Evolutionary conservation across 2,888 invertebrate genomes (phyloP).

Genomic region (Myopa testacea): DNA sequence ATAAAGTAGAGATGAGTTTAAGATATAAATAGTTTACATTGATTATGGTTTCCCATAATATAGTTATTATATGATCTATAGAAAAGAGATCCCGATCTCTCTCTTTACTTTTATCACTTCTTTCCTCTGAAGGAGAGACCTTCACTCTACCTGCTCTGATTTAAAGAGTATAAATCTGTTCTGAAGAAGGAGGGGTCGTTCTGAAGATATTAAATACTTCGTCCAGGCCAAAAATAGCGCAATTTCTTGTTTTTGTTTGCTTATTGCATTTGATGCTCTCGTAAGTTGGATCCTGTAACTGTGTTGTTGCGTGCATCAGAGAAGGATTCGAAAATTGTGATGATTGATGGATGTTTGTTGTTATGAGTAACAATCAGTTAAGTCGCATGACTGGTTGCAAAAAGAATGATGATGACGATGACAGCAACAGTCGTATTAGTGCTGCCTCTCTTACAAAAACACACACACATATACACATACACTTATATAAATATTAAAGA

Average conservation of each 20-base stretch:
- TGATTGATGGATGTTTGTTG: not conserved
- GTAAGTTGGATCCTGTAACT: not conserved
- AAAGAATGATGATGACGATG: not conserved
- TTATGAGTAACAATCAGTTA: not conserved
- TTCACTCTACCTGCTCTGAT: too few species aligned
- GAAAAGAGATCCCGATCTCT: too few species aligned
- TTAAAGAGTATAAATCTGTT: too few species aligned
- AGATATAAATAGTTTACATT: too few species aligned
- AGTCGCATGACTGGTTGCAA: not conserved
- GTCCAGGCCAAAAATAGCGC: too few species aligned
- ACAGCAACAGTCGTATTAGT: slow-evolving; percentile 15
- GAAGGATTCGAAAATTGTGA: slow-evolving; percentile 12
- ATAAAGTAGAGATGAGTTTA: too few species aligned
- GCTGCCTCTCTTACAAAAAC: not conserved
- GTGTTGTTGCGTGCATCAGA: not conserved
- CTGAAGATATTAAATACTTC: too few species aligned
- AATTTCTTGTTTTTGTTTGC: not conserved
- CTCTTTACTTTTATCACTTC: too few species aligned
- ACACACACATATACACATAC: not conserved
- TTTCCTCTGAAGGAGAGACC: too few species aligned
- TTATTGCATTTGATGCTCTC: not conserved
- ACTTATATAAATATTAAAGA: not conserved
- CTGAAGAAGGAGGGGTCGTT: too few species aligned
- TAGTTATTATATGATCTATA: too few species aligned
- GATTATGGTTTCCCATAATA: too few species aligned